Conservation (phyloP, 2,888 invertebrate genomes). For the Eupithecia centaureata region DNA sequence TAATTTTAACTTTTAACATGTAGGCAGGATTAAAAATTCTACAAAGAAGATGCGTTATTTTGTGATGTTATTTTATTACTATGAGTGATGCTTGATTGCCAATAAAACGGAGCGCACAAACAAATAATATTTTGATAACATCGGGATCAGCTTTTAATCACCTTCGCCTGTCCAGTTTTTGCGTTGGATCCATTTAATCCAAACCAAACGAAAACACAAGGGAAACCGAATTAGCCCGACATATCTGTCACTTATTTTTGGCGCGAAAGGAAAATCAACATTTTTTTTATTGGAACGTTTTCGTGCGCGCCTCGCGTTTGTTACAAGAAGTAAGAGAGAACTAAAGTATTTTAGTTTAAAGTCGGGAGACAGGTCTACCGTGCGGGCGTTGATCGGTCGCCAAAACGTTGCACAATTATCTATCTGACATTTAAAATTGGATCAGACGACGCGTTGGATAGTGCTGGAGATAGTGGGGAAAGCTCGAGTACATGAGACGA, state of each 20-base stretch:
- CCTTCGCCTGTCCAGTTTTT: constrained; percentile 78
- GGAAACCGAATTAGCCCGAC: constrained; percentile 45
- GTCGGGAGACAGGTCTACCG: constrained; percentile 62
- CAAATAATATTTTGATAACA: constrained; percentile 26
- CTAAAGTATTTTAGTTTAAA: constrained; percentile 61
- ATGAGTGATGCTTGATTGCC: constrained; percentile 24
- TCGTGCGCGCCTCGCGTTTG: constrained; percentile 43
- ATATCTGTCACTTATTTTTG: constrained; percentile 55
- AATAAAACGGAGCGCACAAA: constrained; percentile 19
- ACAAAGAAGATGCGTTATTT: constrained; percentile 3
- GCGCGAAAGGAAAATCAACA: constrained; percentile 45
- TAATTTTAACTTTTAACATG: too few species aligned
- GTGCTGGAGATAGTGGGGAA: constrained; percentile 51
- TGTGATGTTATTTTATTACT: constrained; percentile 26
- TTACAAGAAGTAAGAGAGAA: constrained; percentile 52
- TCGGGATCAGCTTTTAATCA: constrained; percentile 57
- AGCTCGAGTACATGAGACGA: constrained; percentile 13
- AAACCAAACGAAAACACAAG: constrained; percentile 33
- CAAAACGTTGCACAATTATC: constrained; percentile 81
- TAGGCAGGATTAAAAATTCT: neutral
- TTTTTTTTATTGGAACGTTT: constrained; percentile 38
- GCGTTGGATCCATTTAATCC: constrained; percentile 41
- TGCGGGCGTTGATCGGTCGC: constrained; percentile 70
- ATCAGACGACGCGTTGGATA: constrained; percentile 68
- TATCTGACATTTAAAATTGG: constrained; percentile 84